A percentile compares a stretch with the other conserved stretches of the same genome.
These are phyloP conservation scores for Sthenelais limicola DNA, from an alignment of 2,888 invertebrate species.

Conservation along the genomic window DNA sequence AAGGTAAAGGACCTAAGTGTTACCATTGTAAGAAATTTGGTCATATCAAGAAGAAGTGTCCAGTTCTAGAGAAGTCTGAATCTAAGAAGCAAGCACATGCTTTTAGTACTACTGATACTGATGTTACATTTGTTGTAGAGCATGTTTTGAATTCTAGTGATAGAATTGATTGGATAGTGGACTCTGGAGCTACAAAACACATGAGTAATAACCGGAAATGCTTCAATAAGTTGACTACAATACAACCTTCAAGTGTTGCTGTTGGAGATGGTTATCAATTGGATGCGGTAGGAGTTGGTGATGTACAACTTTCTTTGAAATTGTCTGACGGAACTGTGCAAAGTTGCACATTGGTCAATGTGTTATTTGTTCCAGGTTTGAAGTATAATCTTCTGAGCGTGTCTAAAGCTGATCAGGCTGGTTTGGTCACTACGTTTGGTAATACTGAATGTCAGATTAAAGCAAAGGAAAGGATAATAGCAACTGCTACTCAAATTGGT, in stretches of 20 bases:
- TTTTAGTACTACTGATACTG: slow-evolving; percentile 6
- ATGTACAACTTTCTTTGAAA: slow-evolving; percentile 21
- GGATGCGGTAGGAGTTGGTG: slow-evolving; percentile 35
- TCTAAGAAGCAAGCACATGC: neutral
- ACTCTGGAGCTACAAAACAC: slow-evolving; percentile 40
- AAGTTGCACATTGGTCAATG: slow-evolving; percentile 26
- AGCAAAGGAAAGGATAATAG: slow-evolving; percentile 12
- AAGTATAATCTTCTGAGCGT: slow-evolving; percentile 39
- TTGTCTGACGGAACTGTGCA: neutral
- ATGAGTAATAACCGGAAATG: slow-evolving; percentile 13
- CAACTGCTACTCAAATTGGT: slow-evolving; percentile 21
- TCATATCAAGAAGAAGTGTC: slow-evolving; percentile 24
- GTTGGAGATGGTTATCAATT: slow-evolving; percentile 38
- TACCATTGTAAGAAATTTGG: slow-evolving; percentile 20
- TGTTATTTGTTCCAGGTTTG: slow-evolving; percentile 37
- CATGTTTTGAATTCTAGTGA: slow-evolving; percentile 23
- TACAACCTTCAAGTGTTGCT: slow-evolving; percentile 10
- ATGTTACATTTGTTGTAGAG: slow-evolving; percentile 14
- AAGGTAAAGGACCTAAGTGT: slow-evolving; percentile 15
- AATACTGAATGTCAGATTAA: slow-evolving; percentile 23
- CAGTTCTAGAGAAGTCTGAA: neutral
- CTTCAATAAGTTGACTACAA: neutral
- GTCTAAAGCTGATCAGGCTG: slow-evolving; percentile 10
- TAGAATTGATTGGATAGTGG: slow-evolving; percentile 34
- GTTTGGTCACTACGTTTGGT: slow-evolving; percentile 13